A percentile compares a stretch with the other conserved stretches of the same genome.
These are phyloP conservation scores for Philaethria dido DNA, from an alignment of 2,888 invertebrate genomes.

Conservation along the genomic window DNA sequence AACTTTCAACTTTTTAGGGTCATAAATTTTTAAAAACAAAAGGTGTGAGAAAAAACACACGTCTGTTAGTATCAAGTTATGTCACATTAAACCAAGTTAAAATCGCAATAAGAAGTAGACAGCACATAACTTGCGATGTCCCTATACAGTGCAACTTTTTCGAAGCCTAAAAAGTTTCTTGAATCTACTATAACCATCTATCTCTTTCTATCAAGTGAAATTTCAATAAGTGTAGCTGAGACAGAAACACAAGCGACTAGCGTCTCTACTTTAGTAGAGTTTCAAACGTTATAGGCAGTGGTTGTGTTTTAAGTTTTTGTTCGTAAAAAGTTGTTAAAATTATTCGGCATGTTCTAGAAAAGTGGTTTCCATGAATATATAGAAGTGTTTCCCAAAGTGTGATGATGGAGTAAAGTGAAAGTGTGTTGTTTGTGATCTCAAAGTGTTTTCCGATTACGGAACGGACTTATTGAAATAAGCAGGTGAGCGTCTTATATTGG, in stretches of 20 bases:
- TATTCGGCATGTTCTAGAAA: slow-evolving; percentile 31
- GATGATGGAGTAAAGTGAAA: slow-evolving; percentile 22
- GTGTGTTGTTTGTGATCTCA: slow-evolving; percentile 22
- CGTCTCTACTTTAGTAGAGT: slow-evolving; percentile 56
- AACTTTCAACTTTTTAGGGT: background rate
- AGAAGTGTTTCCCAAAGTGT: slow-evolving; percentile 34
- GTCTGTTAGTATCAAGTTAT: slow-evolving; percentile 32
- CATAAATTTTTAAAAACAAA: slow-evolving; percentile 23
- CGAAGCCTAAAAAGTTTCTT: slow-evolving; percentile 42
- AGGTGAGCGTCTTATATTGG: slow-evolving; percentile 35
- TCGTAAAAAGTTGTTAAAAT: slow-evolving; percentile 29
- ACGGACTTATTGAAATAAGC: slow-evolving; percentile 32
- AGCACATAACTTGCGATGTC: slow-evolving; percentile 40
- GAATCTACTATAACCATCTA: slow-evolving; percentile 35
- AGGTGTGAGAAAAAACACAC: slow-evolving; percentile 26
- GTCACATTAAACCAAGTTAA: slow-evolving; percentile 37
- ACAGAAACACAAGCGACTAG: slow-evolving; percentile 48
- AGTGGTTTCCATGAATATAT: slow-evolving; percentile 24
- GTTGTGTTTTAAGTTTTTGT: slow-evolving; percentile 44
- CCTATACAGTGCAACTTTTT: slow-evolving; percentile 40
- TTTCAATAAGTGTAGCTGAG: slow-evolving; percentile 45
- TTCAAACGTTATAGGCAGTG: slow-evolving; percentile 47
- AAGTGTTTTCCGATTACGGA: slow-evolving; percentile 20
- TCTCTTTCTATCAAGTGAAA: slow-evolving; percentile 36
- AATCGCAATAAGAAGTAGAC: slow-evolving; percentile 38